Base-by-base conservation (phyloP, 2,888 invertebrate species). In the Nebria salina region DNA sequence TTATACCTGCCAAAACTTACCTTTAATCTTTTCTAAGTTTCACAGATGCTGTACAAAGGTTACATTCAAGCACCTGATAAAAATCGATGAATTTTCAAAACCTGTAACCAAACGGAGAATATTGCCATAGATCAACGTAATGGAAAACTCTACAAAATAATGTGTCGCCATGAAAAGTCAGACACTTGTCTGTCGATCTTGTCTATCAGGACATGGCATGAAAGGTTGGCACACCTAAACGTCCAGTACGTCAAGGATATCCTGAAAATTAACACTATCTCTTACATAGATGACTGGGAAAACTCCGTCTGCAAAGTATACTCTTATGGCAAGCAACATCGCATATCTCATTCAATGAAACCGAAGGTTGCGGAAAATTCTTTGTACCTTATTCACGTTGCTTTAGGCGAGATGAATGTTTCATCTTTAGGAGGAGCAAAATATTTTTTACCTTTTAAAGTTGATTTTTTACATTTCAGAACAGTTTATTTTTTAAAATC, bases 211-310 rank as follows among this genome's bases (percentile, higher is more conserved):
- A 43, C 43, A 43, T 43, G 8, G 8, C 8, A 85, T 70, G 84
- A 85, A 82, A 83, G 81, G 70, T 72, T 86, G 7, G 85, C 85
- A 11, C 84, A 86, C 65, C 84, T 85, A 82, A 85, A 86, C 82
- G 74, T 86, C 3, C 76, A 72, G 77, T 83, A 85, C 34, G n/a
- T 83, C 84, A 2, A 83, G 77, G 82, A 74, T 7, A 83, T 84
- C 25, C 73, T 85, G 20, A 83, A 84, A 1, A 83, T 76, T 70
- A 82, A 83, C 20, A 70, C 72, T 4, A 83, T 85, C 0, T 82
- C 83, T 43, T 85, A 83, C 73, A 75, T 84, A 68, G 85, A 85
- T 82, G 85, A 86, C 74, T 85, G 85, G 84, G 80, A 84, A 15
- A 82, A 83, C n/a, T 83, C 85, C 66, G 83, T 84, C 9, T 86